Percentiles rank a stretch among this genome's conserved stretches.
Evolutionary conservation across 1,140 invertebrate genomes (phyloP).

Genomic region (Rhopalosiphum maidis): DNA sequence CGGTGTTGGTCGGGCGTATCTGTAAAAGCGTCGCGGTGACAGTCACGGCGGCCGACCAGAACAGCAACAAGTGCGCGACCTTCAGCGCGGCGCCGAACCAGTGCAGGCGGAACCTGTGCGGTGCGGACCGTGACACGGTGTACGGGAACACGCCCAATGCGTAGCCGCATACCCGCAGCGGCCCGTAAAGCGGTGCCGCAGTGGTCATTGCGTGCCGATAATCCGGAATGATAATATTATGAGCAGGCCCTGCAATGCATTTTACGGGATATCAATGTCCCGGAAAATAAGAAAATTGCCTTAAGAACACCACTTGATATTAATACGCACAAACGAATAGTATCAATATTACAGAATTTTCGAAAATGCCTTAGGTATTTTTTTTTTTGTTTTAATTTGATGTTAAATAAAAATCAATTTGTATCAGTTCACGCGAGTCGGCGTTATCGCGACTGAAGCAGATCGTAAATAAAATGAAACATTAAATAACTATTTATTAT

Average conservation of each 20-base stretch:
- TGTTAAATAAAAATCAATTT: no score
- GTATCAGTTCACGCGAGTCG: no score
- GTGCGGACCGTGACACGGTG: not conserved
- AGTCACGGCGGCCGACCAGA: not conserved
- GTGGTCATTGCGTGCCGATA: not conserved
- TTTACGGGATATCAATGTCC: not conserved
- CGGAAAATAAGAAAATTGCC: not conserved
- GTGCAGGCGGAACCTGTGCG: not conserved
- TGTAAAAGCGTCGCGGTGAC: not conserved
- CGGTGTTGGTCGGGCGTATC: not conserved
- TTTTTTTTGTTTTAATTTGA: no score
- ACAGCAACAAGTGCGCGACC: not conserved
- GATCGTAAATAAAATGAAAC: no score
- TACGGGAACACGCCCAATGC: not conserved
- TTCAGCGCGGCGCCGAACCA: not conserved
- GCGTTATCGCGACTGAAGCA: no score
- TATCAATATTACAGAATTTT: no score
- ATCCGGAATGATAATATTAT: not conserved
- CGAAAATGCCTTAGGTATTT: no score
- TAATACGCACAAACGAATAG: no score
- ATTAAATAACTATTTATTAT: no score
- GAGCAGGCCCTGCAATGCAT: not conserved
- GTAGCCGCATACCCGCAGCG: not conserved
- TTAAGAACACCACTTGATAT: no score
- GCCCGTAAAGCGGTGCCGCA: not conserved